Conservation (phyloP, 1,140 invertebrate genomes). For the Habropoda laboriosa region DNA sequence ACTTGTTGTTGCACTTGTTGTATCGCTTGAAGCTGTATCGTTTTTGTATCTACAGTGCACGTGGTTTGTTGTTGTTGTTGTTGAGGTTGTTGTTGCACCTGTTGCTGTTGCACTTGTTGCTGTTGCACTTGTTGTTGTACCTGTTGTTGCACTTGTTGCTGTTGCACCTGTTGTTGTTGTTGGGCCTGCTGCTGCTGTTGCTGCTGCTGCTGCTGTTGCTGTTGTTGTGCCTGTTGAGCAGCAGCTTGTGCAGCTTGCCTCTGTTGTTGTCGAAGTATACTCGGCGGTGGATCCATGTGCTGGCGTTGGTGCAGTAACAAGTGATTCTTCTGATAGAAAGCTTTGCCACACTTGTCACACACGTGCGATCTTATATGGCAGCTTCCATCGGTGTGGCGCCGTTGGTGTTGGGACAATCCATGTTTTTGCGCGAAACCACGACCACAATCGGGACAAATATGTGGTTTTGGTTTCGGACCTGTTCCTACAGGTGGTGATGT, state of each 20-base stretch:
- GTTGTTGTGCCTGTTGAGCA: conserved; percentile 74
- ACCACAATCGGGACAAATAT: conserved; percentile 91
- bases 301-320: conserved; percentile 90
- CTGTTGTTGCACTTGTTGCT: conserved; percentile 75
- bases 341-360: conserved; percentile 92
- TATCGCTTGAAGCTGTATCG: conserved; percentile 72
- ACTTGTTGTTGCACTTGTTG: conserved; percentile 78
- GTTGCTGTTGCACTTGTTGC: conserved; percentile 67
- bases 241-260: conserved; percentile 80
- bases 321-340: conserved; percentile 93
- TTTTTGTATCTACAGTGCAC: conserved; percentile 71
- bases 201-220: conserved; percentile 70
- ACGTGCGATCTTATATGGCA: conserved; percentile 91
- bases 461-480: conserved; percentile 87
- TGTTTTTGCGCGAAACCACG: conserved; percentile 92
- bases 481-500: conserved; percentile 78
- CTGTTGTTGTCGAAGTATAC: conserved; percentile 81
- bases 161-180: conserved; percentile 72
- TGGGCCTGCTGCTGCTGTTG: conserved; percentile 73
- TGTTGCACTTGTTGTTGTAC: conserved; percentile 77
- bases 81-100: conserved; percentile 65
- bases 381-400: conserved; percentile 89
- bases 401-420: conserved; percentile 89
- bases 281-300: conserved; percentile 88
- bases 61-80: conserved; percentile 74